Percentiles rank a stretch among this genome's conserved stretches.
Evolutionary conservation across 2,113 vertebrate species (phyloP).

Genomic region (Macaca nemestrina): DNA sequence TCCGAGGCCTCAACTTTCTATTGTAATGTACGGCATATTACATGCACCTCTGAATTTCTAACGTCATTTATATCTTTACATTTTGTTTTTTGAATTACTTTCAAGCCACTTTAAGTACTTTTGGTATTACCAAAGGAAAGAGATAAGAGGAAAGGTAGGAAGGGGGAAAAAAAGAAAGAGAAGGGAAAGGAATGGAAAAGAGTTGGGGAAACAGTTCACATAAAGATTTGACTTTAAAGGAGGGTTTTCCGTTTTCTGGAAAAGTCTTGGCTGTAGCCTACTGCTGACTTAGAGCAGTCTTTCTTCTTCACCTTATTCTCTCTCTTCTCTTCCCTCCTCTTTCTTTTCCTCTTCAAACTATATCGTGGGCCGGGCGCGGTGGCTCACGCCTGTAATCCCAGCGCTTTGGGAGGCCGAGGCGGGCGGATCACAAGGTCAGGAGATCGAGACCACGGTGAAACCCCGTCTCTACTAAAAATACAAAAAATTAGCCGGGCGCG

Average conservation of each 20-base stretch:
- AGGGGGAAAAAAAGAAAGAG: neutral
- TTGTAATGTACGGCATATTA: neutral
- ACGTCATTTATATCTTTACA: neutral
- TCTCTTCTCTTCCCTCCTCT: neutral
- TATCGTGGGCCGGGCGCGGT: neutral
- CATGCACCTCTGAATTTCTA: neutral
- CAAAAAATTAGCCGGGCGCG: too few species aligned
- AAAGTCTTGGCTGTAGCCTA: neutral
- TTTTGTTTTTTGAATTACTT: neutral
- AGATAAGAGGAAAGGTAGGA: neutral
- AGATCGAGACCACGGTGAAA: too few species aligned
- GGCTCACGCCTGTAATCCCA: too few species aligned
- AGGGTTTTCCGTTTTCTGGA: neutral
- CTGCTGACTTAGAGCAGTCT: neutral
- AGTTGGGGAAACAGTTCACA: neutral
- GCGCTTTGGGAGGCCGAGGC: too few species aligned
- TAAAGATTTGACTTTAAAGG: conserved; percentile 4
- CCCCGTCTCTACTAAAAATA: too few species aligned
- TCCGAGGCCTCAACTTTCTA: neutral
- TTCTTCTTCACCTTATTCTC: neutral
- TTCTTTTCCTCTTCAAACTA: neutral
- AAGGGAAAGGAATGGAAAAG: neutral
- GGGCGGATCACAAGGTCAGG: too few species aligned
- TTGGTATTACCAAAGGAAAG: neutral
- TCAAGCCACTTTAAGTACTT: neutral